Conservation (phyloP, 1,140 invertebrate species). For the Contarinia nasturtii region DNA sequence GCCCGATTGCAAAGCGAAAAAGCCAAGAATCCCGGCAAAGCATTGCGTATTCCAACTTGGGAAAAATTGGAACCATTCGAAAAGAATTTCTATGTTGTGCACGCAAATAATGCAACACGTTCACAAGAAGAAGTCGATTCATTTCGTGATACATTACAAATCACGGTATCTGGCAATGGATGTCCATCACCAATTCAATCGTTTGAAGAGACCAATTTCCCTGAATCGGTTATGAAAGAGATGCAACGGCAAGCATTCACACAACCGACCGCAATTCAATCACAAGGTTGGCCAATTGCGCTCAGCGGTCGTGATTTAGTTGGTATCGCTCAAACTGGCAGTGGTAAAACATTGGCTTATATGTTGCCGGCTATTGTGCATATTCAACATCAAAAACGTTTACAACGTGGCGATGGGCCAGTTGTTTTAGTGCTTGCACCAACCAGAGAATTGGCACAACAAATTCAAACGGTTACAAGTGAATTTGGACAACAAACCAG, state of each 20-base stretch:
- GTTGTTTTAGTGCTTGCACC: conserved; percentile 87
- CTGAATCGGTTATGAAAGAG: conserved; percentile 59
- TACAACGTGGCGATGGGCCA: conserved; percentile 68
- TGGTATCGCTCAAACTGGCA: conserved; percentile 89
- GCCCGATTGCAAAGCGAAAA: conserved; percentile 39
- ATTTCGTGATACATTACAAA: conserved; percentile 55
- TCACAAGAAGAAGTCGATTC: conserved; percentile 50
- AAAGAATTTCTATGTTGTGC: conserved; percentile 84
- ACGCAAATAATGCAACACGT: conserved; percentile 51
- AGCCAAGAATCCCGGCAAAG: conserved; percentile 53
- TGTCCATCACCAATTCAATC: conserved; percentile 68
- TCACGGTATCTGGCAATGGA: conserved; percentile 69
- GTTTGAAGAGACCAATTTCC: conserved; percentile 80
- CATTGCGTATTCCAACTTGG: conserved; percentile 69
- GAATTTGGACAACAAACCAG: conserved; percentile 69
- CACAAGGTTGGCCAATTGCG: conserved; percentile 84
- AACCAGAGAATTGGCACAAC: conserved; percentile 90
- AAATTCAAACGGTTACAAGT: conserved; percentile 87
- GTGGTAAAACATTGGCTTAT: conserved; percentile 75
- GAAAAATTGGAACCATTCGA: conserved; percentile 66
- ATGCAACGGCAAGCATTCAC: conserved; percentile 66
- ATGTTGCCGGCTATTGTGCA: conserved; percentile 64
- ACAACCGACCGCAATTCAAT: conserved; percentile 73
- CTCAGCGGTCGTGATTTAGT: conserved; percentile 79
- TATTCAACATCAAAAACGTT: conserved; percentile 48